Evolutionary conservation across 1,140 invertebrate genomes (phyloP), one percentile per base, ranked within the genome.

Genomic region (Cydia strobilella): DNA sequence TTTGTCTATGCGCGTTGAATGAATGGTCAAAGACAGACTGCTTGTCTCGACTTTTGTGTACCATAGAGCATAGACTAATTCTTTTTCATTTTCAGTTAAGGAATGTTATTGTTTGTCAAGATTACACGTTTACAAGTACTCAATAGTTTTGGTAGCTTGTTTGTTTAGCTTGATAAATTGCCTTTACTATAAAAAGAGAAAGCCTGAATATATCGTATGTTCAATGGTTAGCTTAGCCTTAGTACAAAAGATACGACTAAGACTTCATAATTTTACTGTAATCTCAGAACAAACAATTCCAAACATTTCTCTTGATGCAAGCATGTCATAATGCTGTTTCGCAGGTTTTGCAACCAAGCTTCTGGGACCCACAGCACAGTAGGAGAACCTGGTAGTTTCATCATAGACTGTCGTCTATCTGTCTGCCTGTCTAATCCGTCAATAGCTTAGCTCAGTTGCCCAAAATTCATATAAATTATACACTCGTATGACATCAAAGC

Each of bases 21-120:
- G 65, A 42, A 69, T 69, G 65, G 65, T 69, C 65, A 69, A 69
- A 69, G 65, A 69, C 31, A 69, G 65, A 69, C 65, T 69, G 65
- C 65, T 69, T 69, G 65, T 69, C 65, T 35, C 65, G 27, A 39
- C 65, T 69, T 69, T 69, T 69, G 65, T 69, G 35, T 59, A 12
- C 65, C 65, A 69, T 69, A 66, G 63, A 66, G 12, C 65, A 69
- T 69, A 69, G 31, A 69, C 65, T 69, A 69, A 69, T 69, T 69
- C 65, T 42, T 69, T 69, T 69, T 69, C 72, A 51, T 54, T 51
- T 73, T 73, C 72, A 73, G 23, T 54, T 54, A 73, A 54, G 42
- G 72, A 73, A 54, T 73, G 72, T 73, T 73, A 45, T 54, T 48
- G 65, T 69, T 59, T 23, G 27, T 35, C 35, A 10, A 69, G 65